Conservation (phyloP, 2,797 vertebrate genomes). For the Dicrostonyx torquatus region DNA sequence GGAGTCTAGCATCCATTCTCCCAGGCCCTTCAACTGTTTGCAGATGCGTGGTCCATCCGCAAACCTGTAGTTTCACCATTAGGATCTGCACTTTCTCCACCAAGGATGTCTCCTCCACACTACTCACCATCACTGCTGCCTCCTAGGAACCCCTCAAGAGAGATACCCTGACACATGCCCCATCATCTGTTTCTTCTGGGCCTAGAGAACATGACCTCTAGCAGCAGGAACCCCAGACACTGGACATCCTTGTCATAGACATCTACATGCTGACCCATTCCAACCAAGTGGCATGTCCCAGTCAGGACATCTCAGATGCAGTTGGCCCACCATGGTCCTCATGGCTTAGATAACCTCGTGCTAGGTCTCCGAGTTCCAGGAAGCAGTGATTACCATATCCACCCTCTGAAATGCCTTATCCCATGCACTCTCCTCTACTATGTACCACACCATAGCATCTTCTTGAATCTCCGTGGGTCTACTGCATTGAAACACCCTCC, state of each 20-base stretch:
- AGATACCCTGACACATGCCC: neutral
- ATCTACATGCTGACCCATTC: neutral
- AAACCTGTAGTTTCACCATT: neutral
- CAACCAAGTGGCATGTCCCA: neutral
- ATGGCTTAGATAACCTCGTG: slow-evolving; percentile 93
- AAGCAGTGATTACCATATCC: slow-evolving; percentile 88
- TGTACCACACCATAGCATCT: slow-evolving; percentile 94
- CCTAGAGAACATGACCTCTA: neutral
- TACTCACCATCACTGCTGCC: neutral
- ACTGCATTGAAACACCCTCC: slow-evolving; percentile 95
- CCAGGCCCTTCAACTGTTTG: neutral
- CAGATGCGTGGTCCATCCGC: neutral
- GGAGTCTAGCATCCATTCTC: neutral
- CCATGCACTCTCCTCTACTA: slow-evolving; percentile 90
- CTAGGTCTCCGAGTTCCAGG: slow-evolving; percentile 90
- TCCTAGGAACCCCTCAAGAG: neutral
- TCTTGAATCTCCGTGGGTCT: slow-evolving; percentile 93
- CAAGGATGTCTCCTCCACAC: too few species aligned
- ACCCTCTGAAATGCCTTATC: slow-evolving; percentile 93
- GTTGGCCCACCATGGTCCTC: slow-evolving; percentile 92
- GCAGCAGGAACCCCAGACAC: neutral
- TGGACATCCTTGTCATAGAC: neutral
- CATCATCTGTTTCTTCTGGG: neutral
- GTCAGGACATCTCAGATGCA: slow-evolving; percentile 93
- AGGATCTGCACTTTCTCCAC: neutral